Conservation (phyloP, 2,113 vertebrate species). For the Melanocharis versteri region DNA sequence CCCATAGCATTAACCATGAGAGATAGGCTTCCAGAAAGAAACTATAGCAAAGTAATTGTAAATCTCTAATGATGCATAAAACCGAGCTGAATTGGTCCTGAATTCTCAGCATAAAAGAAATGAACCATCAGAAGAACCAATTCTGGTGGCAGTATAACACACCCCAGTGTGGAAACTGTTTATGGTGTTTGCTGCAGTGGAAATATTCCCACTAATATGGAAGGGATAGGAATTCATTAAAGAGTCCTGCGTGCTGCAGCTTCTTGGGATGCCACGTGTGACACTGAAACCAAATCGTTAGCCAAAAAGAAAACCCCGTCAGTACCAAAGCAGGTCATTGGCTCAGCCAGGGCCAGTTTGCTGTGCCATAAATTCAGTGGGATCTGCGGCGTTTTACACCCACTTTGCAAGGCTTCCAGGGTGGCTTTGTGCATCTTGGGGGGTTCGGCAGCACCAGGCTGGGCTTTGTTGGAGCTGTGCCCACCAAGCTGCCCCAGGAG, state of each 20-base stretch:
- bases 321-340: not conserved
- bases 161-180: constrained; percentile 53
- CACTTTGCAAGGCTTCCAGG: not conserved
- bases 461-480: not conserved
- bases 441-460: not conserved
- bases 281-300: not conserved
- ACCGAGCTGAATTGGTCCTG: constrained; percentile 57
- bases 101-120: constrained; percentile 68
- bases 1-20: constrained; percentile 61
- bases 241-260: not conserved
- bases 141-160: constrained; percentile 59
- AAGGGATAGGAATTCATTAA: constrained; percentile 9
- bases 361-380: fast-evolving
- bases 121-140: constrained; percentile 65
- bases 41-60: constrained; percentile 71
- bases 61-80: constrained; percentile 74
- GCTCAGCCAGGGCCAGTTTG: not conserved
- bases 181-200: constrained; percentile 53
- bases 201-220: constrained; percentile 61
- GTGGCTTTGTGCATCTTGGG: fast-evolving
- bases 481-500: no score
- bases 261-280: not conserved
- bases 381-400: not conserved
- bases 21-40: constrained; percentile 62
- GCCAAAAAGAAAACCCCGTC: not conserved